Evolutionary conservation across 2,888 invertebrate genomes (phyloP).

Genomic region (Calephelis perditalis): DNA sequence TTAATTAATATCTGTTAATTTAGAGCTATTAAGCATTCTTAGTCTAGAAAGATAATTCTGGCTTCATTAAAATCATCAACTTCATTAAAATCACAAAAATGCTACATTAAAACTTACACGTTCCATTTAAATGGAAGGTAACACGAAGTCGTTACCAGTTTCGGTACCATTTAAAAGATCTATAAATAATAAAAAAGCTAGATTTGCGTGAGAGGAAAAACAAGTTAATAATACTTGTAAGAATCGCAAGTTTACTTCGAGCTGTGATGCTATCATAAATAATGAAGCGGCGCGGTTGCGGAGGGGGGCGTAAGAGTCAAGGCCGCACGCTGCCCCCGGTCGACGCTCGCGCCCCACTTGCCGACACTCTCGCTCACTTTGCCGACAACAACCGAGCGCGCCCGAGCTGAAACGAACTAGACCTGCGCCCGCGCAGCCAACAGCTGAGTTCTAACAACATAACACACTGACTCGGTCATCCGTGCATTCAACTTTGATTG

Average conservation of each 20-base stretch:
- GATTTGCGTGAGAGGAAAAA: constrained; percentile 74
- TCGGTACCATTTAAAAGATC: constrained; percentile 39
- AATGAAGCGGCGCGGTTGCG: constrained; percentile 64
- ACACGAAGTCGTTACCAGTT: constrained; percentile 26
- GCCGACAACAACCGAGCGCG: constrained; percentile 50
- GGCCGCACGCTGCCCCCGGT: constrained; percentile 86
- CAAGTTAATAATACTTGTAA: constrained; percentile 74
- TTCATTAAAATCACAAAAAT: too few relatives aligned
- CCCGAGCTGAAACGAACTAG: constrained; percentile 69
- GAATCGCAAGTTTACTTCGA: constrained; percentile 71
- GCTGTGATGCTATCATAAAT: constrained; percentile 76
- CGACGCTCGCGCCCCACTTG: constrained; percentile 84
- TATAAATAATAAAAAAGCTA: constrained; percentile 50
- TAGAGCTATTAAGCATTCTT: too few relatives aligned
- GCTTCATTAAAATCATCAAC: too few relatives aligned
- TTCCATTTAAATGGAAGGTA: background rate
- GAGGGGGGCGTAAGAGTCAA: constrained; percentile 78
- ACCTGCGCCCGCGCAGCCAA: constrained; percentile 72
- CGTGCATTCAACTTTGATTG: constrained; percentile 78
- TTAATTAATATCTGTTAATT: too few relatives aligned
- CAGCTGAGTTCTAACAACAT: constrained; percentile 77
- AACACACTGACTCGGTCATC: constrained; percentile 79
- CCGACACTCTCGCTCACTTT: constrained; percentile 56
- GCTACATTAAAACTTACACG: background rate
- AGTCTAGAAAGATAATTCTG: too few relatives aligned